Percentiles rank a stretch among this genome's conserved stretches.
Evolutionary conservation across 2,113 vertebrate species (phyloP).

Genomic region (Apistogramma diplotaenia): DNA sequence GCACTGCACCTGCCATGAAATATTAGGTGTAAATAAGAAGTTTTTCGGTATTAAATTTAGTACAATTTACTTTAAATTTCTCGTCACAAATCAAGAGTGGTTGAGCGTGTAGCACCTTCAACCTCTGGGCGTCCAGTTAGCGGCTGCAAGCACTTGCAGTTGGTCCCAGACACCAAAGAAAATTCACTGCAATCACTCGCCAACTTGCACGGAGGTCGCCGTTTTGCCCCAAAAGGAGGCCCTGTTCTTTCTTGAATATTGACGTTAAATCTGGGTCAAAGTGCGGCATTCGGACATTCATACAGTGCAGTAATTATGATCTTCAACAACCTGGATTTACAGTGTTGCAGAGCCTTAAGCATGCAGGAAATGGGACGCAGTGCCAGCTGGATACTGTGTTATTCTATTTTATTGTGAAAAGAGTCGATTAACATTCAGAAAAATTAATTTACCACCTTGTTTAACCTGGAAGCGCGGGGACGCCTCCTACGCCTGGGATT

Average conservation of each 20-base stretch:
- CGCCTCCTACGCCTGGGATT: not conserved
- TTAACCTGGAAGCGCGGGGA: not conserved
- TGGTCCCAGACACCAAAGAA: not conserved
- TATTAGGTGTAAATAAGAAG: too few species aligned
- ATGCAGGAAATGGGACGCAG: not conserved
- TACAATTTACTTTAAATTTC: not conserved
- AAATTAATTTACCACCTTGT: not conserved
- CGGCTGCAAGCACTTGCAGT: not conserved
- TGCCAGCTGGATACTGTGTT: not conserved
- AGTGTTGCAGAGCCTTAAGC: not conserved
- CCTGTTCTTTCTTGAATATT: too few species aligned
- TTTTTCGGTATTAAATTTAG: too few species aligned
- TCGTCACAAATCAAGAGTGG: not conserved
- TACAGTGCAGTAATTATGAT: not conserved
- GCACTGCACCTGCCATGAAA: too few species aligned
- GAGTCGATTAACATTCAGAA: not conserved
- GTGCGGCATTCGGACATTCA: not conserved
- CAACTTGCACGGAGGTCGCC: not conserved
- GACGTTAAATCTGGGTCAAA: not conserved
- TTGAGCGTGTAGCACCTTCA: not conserved
- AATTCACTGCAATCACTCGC: not conserved
- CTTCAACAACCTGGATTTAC: not conserved
- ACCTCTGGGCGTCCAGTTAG: too few species aligned
- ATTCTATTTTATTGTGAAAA: not conserved
- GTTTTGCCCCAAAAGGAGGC: too few species aligned